These are phyloP conservation scores for Coptotermes formosanus DNA, from an alignment of 1,140 invertebrate species.

Conservation along the genomic window DNA sequence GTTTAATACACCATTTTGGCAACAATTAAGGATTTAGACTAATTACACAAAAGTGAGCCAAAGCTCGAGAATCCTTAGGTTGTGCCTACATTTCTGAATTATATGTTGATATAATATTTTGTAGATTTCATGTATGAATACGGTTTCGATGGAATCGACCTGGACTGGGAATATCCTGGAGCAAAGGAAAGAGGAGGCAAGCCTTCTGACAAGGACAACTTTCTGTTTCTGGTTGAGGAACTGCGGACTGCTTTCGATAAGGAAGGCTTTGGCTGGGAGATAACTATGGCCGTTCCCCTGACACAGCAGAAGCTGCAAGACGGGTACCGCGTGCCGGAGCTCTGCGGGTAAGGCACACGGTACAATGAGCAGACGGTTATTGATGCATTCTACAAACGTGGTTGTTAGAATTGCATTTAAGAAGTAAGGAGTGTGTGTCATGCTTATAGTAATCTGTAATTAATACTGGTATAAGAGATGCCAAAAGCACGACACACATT, in stretches of 20 bases:
- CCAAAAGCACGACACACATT: too few species aligned
- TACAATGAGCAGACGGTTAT: too few species aligned
- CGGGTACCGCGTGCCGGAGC: conserved; percentile 82
- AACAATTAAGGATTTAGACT: too few species aligned
- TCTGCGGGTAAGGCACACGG: conserved; percentile 45
- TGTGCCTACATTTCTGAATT: too few species aligned
- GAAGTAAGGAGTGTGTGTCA: too few species aligned
- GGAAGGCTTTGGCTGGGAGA: conserved; percentile 73
- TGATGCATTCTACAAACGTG: too few species aligned
- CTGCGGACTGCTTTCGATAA: conserved; percentile 74
- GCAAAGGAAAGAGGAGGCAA: conserved; percentile 80
- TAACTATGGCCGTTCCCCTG: conserved; percentile 84
- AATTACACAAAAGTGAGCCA: too few species aligned
- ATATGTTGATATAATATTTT: conserved; percentile 26
- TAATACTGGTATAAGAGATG: too few species aligned
- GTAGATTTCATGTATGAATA: conserved; percentile 72
- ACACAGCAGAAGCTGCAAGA: conserved; percentile 55
- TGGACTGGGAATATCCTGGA: conserved; percentile 86
- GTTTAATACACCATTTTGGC: too few species aligned
- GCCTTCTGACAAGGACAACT: conserved; percentile 78
- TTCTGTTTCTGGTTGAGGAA: conserved; percentile 79
- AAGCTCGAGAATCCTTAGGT: too few species aligned
- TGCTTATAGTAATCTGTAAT: too few species aligned
- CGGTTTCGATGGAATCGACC: conserved; percentile 76
- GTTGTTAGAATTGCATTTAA: too few species aligned